A percentile compares a stretch with the other conserved stretches of the same genome.
phyloP scores from a whole-genome alignment of 2,888 invertebrate species.

The Linnaemya tessellans region DNA sequence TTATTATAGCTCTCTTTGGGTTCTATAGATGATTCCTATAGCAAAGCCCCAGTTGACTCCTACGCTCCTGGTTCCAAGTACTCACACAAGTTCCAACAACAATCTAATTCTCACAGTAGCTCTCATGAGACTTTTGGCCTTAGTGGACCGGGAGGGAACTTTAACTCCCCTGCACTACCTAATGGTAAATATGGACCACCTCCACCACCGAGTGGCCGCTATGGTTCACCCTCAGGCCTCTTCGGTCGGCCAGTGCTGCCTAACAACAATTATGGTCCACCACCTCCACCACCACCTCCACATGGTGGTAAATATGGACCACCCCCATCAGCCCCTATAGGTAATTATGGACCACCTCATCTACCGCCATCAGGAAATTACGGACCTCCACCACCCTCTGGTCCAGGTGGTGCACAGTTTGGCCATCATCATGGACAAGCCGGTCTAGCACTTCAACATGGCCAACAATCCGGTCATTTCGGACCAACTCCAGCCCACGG shows the following conservation, averaged over 20 bases:
- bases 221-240: slow-evolving; percentile 40
- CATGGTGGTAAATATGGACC: slow-evolving; percentile 62
- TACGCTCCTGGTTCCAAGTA: slow-evolving; percentile 81
- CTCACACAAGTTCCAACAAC: slow-evolving; percentile 77
- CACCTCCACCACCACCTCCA: slow-evolving; percentile 41
- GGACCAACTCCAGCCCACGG: slow-evolving; percentile 77
- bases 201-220: not conserved
- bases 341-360: too few species aligned
- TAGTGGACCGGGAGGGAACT: slow-evolving; percentile 84
- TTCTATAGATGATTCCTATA: slow-evolving; percentile 79
- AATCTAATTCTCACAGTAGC: slow-evolving; percentile 4
- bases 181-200: not conserved
- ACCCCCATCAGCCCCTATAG: not conserved
- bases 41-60: slow-evolving; percentile 84
- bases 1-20: slow-evolving; percentile 80
- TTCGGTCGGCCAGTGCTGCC: slow-evolving; percentile 14
- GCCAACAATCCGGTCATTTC: slow-evolving; percentile 78
- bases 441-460: slow-evolving; percentile 79
- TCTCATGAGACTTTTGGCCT: slow-evolving; percentile 37
- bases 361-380: too few species aligned
- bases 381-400: slow-evolving; percentile 16
- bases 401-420: slow-evolving; percentile 62
- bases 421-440: slow-evolving; percentile 71
- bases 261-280: slow-evolving; percentile 73
- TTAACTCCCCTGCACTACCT: slow-evolving; percentile 41